Conservation (phyloP, 2,797 vertebrate species). For the Artibeus lituratus region DNA sequence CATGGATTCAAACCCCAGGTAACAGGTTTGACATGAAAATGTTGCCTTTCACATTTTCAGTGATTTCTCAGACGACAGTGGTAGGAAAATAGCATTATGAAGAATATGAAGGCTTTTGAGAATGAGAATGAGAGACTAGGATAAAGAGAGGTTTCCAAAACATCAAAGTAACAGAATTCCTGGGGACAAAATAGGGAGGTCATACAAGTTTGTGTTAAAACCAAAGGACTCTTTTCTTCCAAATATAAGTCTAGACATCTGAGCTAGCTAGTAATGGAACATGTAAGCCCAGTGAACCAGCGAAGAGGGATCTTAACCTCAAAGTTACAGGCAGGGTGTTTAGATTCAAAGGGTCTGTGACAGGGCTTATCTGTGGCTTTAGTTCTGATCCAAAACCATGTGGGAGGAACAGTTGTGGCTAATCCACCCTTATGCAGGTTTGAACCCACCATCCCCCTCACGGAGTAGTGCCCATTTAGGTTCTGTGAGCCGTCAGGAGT, state of each 20-base stretch:
- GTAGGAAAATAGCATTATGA: not conserved
- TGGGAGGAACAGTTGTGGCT: not conserved
- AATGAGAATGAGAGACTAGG: not conserved
- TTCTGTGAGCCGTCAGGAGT: not conserved
- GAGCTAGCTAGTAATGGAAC: not conserved
- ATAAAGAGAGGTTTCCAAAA: not conserved
- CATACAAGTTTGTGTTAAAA: not conserved
- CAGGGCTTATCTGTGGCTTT: too few species aligned
- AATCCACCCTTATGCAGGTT: rapidly evolving
- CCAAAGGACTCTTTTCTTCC: not conserved
- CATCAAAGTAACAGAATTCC: not conserved
- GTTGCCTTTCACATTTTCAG: not conserved
- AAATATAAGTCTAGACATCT: not conserved
- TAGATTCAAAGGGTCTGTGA: not conserved
- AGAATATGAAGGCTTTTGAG: not conserved
- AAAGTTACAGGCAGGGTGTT: not conserved
- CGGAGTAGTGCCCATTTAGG: not conserved
- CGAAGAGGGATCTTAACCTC: not conserved
- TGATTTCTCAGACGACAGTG: not conserved
- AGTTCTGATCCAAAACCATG: not conserved
- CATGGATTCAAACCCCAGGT: not conserved
- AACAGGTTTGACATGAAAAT: not conserved
- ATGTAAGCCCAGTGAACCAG: not conserved
- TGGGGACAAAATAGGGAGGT: not conserved
- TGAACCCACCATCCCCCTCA: not conserved